Percentiles rank a stretch among this genome's conserved stretches.
phyloP scores from a whole-genome alignment of 2,797 vertebrate genomes.

The Phalanger gymnotis region DNA sequence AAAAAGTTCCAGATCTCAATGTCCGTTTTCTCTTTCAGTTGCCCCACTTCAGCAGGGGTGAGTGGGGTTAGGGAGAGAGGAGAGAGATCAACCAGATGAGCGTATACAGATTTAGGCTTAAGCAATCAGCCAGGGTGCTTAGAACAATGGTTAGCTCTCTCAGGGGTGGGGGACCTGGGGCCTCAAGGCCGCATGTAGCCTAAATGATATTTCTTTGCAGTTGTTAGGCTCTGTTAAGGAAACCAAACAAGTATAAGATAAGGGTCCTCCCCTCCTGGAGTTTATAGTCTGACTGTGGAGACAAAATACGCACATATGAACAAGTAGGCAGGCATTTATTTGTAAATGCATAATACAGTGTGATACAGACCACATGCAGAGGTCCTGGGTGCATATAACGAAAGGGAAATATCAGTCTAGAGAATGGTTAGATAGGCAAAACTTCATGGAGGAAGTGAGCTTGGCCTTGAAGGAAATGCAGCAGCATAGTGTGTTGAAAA shows the following conservation, averaged over 20 bases:
- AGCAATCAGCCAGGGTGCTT: slow-evolving; percentile 85
- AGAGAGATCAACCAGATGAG: slow-evolving; percentile 70
- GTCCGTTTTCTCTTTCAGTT: slow-evolving; percentile 75
- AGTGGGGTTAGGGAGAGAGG: background rate
- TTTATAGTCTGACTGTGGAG: background rate
- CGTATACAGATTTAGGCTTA: slow-evolving; percentile 83
- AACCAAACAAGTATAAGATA: background rate
- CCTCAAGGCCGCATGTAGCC: slow-evolving; percentile 37
- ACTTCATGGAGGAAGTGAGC: background rate
- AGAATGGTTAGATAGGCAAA: background rate
- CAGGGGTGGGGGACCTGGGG: too few species aligned
- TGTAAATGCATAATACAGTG: background rate
- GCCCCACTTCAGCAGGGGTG: slow-evolving; percentile 27
- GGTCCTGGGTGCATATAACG: background rate
- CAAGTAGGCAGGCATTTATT: background rate
- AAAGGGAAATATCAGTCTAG: background rate
- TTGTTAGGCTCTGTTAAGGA: slow-evolving; percentile 20
- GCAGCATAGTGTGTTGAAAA: background rate
- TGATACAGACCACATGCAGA: background rate
- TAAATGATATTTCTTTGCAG: slow-evolving; percentile 83
- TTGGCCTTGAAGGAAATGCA: background rate
- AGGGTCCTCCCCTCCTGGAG: background rate
- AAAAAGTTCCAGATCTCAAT: slow-evolving; percentile 79
- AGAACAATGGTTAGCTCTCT: slow-evolving; percentile 82
- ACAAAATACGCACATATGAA: background rate